Conservation (phyloP, 2,113 vertebrate genomes). For the Siphamia tubifer region DNA sequence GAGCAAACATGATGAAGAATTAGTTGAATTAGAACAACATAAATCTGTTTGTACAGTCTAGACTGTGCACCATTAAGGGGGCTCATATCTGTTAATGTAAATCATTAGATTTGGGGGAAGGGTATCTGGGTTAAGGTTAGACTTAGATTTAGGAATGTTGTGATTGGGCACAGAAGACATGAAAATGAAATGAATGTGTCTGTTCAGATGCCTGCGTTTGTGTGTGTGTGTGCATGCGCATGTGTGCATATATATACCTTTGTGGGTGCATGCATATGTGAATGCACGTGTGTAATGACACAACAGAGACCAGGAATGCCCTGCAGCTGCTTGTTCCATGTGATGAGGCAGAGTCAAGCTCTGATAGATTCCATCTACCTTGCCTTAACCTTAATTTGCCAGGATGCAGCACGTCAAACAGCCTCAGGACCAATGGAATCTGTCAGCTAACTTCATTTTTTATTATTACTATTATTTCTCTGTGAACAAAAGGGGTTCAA, state of each 20-base stretch:
- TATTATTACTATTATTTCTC: too few relatives aligned
- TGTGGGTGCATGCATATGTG: slow-evolving; percentile 24
- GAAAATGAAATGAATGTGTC: too few relatives aligned
- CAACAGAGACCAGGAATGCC: slow-evolving; percentile 71
- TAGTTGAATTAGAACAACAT: too few relatives aligned
- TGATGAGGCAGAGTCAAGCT: slow-evolving; percentile 74
- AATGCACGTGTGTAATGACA: slow-evolving; percentile 49
- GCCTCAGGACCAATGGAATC: slow-evolving; percentile 71
- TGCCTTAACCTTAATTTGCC: slow-evolving; percentile 81
- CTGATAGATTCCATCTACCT: slow-evolving; percentile 76
- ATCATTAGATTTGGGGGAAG: too few relatives aligned
- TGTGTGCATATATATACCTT: slow-evolving; percentile 11
- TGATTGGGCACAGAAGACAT: too few relatives aligned
- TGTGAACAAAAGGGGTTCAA: slow-evolving; percentile 68
- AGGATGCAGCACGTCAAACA: slow-evolving; percentile 73
- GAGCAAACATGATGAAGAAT: too few relatives aligned
- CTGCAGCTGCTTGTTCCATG: slow-evolving; percentile 74
- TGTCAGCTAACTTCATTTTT: slow-evolving; percentile 73
- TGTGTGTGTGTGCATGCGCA: not conserved
- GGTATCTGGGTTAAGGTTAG: too few relatives aligned
- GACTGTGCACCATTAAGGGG: too few relatives aligned
- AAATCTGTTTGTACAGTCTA: too few relatives aligned
- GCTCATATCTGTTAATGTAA: too few relatives aligned
- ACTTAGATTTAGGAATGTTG: too few relatives aligned
- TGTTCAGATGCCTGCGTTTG: too few relatives aligned